A percentile compares a stretch with the other conserved stretches of the same genome.
phyloP scores from a whole-genome alignment of 2,888 invertebrate genomes.

The Trissonchulus sp. region DNA sequence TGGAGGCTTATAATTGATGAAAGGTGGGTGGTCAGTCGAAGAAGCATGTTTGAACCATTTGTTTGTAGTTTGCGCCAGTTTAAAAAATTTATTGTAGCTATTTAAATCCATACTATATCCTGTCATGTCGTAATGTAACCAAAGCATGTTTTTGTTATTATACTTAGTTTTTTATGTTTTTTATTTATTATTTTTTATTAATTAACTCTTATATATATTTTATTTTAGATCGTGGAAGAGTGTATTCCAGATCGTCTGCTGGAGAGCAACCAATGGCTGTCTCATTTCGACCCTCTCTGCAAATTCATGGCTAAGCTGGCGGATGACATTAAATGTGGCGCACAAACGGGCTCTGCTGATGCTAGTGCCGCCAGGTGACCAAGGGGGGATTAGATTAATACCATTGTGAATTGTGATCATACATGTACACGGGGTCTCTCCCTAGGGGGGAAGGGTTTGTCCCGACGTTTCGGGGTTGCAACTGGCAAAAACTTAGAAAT shows the following conservation, averaged over 20 bases:
- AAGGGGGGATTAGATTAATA: background rate
- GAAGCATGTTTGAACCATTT: too few species aligned
- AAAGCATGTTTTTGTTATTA: too few species aligned
- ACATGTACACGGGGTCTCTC: background rate
- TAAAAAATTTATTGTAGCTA: too few species aligned
- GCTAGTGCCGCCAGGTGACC: background rate
- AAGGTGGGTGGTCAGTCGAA: too few species aligned
- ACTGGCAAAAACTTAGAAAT: too few species aligned
- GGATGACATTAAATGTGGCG: slow-evolving; percentile 4
- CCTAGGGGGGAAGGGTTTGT: background rate
- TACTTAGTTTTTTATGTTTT: background rate
- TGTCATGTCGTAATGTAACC: too few species aligned
- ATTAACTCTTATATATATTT: background rate
- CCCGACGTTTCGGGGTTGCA: too few species aligned
- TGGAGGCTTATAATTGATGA: too few species aligned
- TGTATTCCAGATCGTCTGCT: background rate
- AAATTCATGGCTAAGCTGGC: slow-evolving; percentile 19
- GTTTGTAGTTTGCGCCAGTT: too few species aligned
- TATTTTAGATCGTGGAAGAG: background rate
- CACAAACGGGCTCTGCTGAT: background rate
- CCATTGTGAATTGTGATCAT: background rate
- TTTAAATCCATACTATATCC: too few species aligned
- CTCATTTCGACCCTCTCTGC: slow-evolving; percentile 25
- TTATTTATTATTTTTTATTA: background rate
- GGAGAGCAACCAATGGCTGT: background rate